Evolutionary conservation across 2,113 vertebrate genomes (phyloP).

Genomic region (Mobula hypostoma): DNA sequence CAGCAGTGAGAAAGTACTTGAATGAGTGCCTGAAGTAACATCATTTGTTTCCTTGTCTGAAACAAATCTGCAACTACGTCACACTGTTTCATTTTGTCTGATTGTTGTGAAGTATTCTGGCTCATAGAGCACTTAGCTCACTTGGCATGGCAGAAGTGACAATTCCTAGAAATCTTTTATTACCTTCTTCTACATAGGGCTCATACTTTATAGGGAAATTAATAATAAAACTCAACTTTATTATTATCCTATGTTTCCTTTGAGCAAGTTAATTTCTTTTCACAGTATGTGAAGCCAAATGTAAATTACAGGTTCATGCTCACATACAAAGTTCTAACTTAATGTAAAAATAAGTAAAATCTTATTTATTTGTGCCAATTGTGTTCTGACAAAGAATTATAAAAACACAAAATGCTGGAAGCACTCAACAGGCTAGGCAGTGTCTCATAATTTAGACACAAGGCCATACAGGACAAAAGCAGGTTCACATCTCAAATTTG

Average conservation of each 20-base stretch:
- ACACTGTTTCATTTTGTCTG: neutral
- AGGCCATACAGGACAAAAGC: too few relatives aligned
- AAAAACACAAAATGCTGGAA: too few relatives aligned
- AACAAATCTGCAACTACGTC: neutral
- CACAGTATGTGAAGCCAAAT: neutral
- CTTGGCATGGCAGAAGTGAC: neutral
- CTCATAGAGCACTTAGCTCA: neutral
- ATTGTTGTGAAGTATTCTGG: neutral
- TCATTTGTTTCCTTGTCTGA: neutral
- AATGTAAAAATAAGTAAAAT: neutral
- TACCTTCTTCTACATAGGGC: neutral
- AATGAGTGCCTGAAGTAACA: neutral
- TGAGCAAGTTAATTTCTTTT: neutral
- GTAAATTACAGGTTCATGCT: neutral
- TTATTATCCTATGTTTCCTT: neutral
- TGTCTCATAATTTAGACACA: too few relatives aligned
- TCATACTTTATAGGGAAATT: neutral
- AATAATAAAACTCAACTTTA: neutral
- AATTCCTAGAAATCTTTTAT: neutral
- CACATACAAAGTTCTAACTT: neutral
- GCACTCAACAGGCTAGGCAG: too few relatives aligned
- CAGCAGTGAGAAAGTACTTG: neutral
- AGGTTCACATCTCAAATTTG: too few relatives aligned
- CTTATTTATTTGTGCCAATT: neutral
- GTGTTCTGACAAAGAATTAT: neutral